Conservation (phyloP, 2,888 invertebrate genomes). For the Ryuthela nishihirai region DNA sequence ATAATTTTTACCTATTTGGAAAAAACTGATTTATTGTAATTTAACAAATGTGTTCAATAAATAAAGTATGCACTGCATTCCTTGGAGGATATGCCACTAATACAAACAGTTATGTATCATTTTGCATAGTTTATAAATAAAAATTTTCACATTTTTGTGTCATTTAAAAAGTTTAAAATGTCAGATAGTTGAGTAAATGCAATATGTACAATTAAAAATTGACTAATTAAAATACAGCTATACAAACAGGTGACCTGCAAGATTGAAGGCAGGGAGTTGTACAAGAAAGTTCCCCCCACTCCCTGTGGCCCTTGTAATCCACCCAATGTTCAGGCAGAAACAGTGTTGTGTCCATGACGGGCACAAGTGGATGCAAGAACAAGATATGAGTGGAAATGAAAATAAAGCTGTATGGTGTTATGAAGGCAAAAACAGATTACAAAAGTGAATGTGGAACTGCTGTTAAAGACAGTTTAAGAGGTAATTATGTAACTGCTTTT, state of each 20-base stretch:
- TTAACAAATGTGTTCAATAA: too few species aligned
- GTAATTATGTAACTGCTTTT: conserved; percentile 3
- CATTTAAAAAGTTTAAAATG: too few species aligned
- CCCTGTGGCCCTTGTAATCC: conserved; percentile 20
- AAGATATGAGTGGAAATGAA: conserved; percentile 31
- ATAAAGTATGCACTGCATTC: too few species aligned
- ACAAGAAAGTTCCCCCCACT: conserved; percentile 20
- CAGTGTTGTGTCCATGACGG: conserved; percentile 25
- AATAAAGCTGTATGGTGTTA: conserved; percentile 26
- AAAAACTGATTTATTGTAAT: too few species aligned
- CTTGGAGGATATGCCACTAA: too few species aligned
- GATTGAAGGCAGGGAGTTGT: conserved; percentile 35
- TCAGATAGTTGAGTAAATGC: too few species aligned
- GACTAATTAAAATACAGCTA: too few species aligned
- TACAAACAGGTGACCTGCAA: conserved; percentile 24
- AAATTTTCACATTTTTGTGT: too few species aligned
- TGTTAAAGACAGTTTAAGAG: conserved; percentile 35
- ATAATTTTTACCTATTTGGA: too few species aligned
- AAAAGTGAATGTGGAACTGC: conserved; percentile 35
- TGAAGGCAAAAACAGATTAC: conserved; percentile 29
- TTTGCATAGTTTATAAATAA: too few species aligned
- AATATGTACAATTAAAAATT: too few species aligned
- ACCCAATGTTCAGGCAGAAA: conserved; percentile 18
- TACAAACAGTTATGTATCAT: too few species aligned
- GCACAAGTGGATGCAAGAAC: conserved; percentile 18